These are phyloP conservation scores for Erpetoichthys calabaricus DNA, from an alignment of 2,797 vertebrate species.

Conservation along the genomic window DNA sequence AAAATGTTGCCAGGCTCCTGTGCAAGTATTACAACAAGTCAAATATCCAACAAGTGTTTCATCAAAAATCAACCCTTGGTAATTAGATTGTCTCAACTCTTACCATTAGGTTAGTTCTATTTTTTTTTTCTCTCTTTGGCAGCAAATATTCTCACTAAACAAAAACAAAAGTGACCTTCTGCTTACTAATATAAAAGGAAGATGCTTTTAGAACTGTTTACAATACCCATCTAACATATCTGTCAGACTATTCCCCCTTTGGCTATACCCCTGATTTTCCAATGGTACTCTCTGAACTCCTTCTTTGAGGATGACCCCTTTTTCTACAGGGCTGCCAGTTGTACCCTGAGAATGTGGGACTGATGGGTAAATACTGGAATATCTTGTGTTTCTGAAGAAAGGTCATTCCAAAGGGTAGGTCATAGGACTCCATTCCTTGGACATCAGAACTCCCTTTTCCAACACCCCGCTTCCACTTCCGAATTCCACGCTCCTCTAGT, in stretches of 20 bases:
- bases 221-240: neutral
- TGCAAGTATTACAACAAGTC: too few species aligned
- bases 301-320: slow-evolving; percentile 34
- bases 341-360: slow-evolving; percentile 82
- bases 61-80: too few species aligned
- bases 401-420: slow-evolving; percentile 89
- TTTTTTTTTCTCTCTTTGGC: too few species aligned
- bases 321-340: slow-evolving; percentile 57
- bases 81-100: too few species aligned
- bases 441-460: slow-evolving; percentile 55
- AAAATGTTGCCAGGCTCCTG: too few species aligned
- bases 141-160: too few species aligned
- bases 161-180: too few species aligned
- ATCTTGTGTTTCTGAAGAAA: slow-evolving; percentile 61
- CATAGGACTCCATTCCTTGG: slow-evolving; percentile 79
- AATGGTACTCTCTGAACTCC: slow-evolving; percentile 18
- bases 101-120: too few species aligned
- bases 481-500: slow-evolving; percentile 78
- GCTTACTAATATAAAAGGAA: neutral
- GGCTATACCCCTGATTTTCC: slow-evolving; percentile 44
- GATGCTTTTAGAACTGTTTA: neutral
- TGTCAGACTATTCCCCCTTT: slow-evolving; percentile 14
- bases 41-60: too few species aligned
- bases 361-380: slow-evolving; percentile 86
- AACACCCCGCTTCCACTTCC: slow-evolving; percentile 73